These are phyloP conservation scores for Pomacea maculata DNA, from an alignment of 1,140 invertebrate species.

Conservation along the genomic window DNA sequence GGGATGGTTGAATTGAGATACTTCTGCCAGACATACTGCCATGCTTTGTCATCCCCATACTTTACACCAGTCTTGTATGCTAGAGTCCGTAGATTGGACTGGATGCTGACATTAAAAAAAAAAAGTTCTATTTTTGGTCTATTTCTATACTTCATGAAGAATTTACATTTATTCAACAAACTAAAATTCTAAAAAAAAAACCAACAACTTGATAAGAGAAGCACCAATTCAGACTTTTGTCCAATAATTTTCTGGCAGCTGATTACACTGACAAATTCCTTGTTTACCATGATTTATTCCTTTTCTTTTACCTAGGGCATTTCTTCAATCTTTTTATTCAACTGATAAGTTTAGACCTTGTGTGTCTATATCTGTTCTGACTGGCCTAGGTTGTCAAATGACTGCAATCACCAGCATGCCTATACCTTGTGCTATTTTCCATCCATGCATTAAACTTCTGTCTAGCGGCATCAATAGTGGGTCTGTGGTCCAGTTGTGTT, in stretches of 20 bases:
- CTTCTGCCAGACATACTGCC: conserved; percentile 82
- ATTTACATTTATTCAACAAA: not conserved
- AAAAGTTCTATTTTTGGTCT: no score
- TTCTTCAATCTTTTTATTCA: no score
- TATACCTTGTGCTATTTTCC: no score
- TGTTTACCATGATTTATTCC: no score
- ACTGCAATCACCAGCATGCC: no score
- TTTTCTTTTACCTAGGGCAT: no score
- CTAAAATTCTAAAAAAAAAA: not conserved
- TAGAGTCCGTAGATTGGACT: conserved; percentile 75
- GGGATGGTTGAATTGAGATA: conserved; percentile 78
- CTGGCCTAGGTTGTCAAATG: no score
- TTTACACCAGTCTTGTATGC: conserved; percentile 83
- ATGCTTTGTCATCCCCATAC: conserved; percentile 80
- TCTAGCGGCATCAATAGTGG: not conserved
- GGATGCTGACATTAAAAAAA: conserved; percentile 70
- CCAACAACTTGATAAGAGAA: not conserved
- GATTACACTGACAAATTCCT: no score
- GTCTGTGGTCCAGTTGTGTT: not conserved
- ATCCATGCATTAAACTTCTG: conserved; percentile 15
- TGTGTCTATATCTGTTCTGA: no score
- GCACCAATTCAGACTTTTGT: no score
- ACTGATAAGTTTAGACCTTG: no score
- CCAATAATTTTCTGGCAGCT: no score
- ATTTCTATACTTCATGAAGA: not conserved